Base-by-base conservation (phyloP, 2,888 invertebrate species). In the Operophtera brumata region DNA sequence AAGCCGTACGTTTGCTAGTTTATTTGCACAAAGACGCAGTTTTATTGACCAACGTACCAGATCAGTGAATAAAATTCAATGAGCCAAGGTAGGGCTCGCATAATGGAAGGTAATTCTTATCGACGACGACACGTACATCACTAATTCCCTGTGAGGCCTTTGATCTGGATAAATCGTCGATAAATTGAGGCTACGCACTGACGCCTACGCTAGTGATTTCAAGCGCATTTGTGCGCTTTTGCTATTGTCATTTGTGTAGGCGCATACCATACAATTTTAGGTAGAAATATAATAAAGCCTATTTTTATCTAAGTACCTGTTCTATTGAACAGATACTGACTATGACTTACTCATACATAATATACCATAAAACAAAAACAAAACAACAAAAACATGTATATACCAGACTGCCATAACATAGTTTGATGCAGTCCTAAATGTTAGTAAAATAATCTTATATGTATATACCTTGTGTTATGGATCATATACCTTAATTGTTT, bases 91-190 rank as follows among this genome's bases (percentile, higher is more conserved):
- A 58, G 28, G 57, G 43, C 26, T 51, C 42, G n/a, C 51, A 62
- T 53, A 65, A 67, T 64, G 52, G 53, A 55, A 66, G 68, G 69
- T 75, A 72, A 73, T 73, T 69, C 72, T 72, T 75, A 73, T 69
- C 62, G 62, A 71, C 56, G 70, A 62, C 63, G 66, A 68, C 71
- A 70, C 77, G 69, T 63, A 55, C 63, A 54, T 54, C 44, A 61
- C 66, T 73, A 70, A 75, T 72, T 69, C 69, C 61, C 57, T 48
- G 50, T 47, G 47, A 65, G 57, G 55, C 47, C 59, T 58, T 61
- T 70, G 69, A 77, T 74, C 70, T 70, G 64, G 64, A 73, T 66
- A 74, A 70, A 74, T 74, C 66, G 69, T 41, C 47, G 56, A 59
- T 61, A 57, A 53, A 58, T 53, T 54, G 55, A 43, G 44, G 50